Evolutionary conservation across 2,888 invertebrate genomes (phyloP).

Genomic region (Ichneumon xanthorius): DNA sequence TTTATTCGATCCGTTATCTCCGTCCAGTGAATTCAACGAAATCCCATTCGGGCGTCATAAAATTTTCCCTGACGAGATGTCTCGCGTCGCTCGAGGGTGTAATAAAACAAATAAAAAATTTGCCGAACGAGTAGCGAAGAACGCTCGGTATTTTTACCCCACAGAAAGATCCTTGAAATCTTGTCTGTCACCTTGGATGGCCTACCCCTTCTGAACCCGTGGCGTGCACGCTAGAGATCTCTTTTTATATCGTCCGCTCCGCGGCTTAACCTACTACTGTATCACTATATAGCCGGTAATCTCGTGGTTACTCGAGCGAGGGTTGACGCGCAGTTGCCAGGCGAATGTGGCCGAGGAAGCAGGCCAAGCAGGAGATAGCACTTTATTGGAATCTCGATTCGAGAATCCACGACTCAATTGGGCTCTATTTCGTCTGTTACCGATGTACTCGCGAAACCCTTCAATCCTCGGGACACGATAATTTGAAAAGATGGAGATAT

Average conservation of each 20-base stretch:
- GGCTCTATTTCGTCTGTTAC: constrained; percentile 14
- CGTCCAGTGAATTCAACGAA: background rate
- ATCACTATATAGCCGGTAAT: constrained; percentile 16
- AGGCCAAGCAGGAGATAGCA: background rate
- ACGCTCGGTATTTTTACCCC: constrained; percentile 39
- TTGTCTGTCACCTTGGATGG: constrained; percentile 36
- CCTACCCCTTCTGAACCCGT: constrained; percentile 9
- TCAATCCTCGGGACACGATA: constrained; percentile 29
- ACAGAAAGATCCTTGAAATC: constrained; percentile 51
- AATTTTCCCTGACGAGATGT: background rate
- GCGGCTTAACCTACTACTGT: constrained; percentile 1
- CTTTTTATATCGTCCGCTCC: constrained; percentile 30
- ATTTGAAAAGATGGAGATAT: constrained; percentile 38
- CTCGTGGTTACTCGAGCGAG: constrained; percentile 28
- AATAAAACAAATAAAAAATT: constrained; percentile 12
- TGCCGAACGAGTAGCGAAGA: constrained; percentile 5
- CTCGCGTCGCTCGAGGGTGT: background rate
- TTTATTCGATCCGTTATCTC: background rate
- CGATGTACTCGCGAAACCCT: constrained; percentile 9
- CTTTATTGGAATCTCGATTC: constrained; percentile 50
- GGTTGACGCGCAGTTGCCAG: constrained; percentile 39
- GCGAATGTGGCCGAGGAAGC: constrained; percentile 27
- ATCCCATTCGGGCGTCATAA: background rate
- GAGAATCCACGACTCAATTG: constrained; percentile 28
- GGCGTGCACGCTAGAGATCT: constrained; percentile 7